Base-by-base conservation (phyloP, 2,888 invertebrate genomes). In the Eulithis prunata region DNA sequence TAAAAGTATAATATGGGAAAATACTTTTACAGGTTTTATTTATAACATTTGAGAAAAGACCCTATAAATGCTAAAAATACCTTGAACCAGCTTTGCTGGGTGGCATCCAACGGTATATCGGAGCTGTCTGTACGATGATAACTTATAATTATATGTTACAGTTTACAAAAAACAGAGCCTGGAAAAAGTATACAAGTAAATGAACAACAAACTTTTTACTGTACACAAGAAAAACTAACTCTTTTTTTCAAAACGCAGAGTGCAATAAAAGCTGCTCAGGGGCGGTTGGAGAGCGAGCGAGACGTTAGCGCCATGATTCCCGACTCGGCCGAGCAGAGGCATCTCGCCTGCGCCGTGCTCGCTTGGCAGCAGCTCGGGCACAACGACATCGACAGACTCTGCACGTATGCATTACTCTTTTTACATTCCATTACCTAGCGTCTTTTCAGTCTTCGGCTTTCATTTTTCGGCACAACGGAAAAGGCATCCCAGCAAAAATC, bases 351-450 rank as follows among this genome's bases (percentile, higher is more conserved):
- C 64, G 91, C 93, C 2, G 28, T 92, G 47, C 84, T 93, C 46
- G 92, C 92, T 1, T 93, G 92, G 92, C 88, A 90, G 70, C 85
- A 87, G 57, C 82, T 92, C 3, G 91, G 91, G 0, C 89, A 91
- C 69, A 68, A 57, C 2, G 71, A 79, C 51, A 76, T 81, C 0
- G 89, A 86, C 28, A 88, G 88, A 69, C 84, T 92, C 14, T 83
- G 81, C 72, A 72, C 81, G 92, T 92, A 81, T 54, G 75, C 65
- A 60, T 28, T 47, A 14, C 47, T 45, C 8, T 54, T 32, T 53
- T 62, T 64, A 59, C 58, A 51, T 58, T 49, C 43, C 14, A 43
- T 21, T 21, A 21, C 21, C 4, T 57, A 57, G 12, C 36, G 46
- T 21, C 14, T 41, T n/a, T 38, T 0, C 36, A 41, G 14, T 54